phyloP scores from a whole-genome alignment of 1,140 invertebrate species.

The Cepaea nemoralis region DNA sequence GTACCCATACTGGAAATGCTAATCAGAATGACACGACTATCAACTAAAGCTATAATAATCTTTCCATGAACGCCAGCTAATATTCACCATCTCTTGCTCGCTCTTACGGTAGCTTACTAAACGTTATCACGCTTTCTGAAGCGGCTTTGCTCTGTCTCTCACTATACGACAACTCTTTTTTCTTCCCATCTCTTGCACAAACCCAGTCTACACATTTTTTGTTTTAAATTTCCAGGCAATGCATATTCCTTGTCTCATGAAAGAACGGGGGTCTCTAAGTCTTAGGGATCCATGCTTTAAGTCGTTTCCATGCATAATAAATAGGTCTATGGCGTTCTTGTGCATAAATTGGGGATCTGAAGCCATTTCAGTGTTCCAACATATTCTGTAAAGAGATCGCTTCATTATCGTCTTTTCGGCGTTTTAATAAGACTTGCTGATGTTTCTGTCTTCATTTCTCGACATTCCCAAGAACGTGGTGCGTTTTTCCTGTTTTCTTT shows the following conservation, averaged over 20 bases:
- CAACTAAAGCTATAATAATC: no score
- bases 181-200: not conserved
- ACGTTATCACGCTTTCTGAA: not conserved
- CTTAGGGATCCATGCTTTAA: not conserved
- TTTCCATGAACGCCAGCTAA: no score
- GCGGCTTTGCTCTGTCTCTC: not conserved
- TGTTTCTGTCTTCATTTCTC: not conserved
- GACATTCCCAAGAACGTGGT: no score
- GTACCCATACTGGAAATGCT: no score
- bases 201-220: not conserved
- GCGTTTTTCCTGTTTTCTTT: no score
- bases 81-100: no score
- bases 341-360: not conserved
- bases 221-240: not conserved
- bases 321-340: not conserved
- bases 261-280: slow-evolving; percentile 1
- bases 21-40: no score
- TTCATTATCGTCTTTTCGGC: not conserved
- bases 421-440: not conserved
- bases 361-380: not conserved
- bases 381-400: not conserved
- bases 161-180: not conserved
- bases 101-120: no score
- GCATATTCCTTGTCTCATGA: not conserved
- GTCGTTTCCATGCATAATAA: slow-evolving; percentile 2